Evolutionary conservation across 2,113 vertebrate species (phyloP).

Genomic region (Vanacampus margaritifer): DNA sequence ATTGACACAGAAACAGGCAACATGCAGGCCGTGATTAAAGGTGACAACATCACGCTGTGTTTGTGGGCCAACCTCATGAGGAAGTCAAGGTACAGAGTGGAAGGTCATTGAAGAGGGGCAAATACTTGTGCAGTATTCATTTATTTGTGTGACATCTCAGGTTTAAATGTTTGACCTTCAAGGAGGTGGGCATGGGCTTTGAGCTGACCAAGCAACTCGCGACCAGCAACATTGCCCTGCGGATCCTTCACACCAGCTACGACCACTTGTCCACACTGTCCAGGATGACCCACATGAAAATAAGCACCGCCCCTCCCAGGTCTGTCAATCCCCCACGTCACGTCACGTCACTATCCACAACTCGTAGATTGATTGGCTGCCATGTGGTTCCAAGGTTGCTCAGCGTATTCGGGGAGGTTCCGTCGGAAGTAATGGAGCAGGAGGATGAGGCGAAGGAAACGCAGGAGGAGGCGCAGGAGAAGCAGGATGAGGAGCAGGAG

Average conservation of each 20-base stretch:
- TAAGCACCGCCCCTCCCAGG: background rate
- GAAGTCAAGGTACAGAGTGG: conserved; percentile 76
- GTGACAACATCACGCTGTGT: conserved; percentile 78
- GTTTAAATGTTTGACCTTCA: conserved; percentile 74
- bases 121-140: too few relatives aligned
- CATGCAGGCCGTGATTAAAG: conserved; percentile 80
- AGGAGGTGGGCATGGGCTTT: conserved; percentile 70
- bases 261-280: conserved; percentile 78
- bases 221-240: conserved; percentile 71
- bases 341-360: too few relatives aligned
- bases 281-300: conserved; percentile 44
- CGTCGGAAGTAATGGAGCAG: conserved; percentile 1
- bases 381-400: conserved; percentile 21
- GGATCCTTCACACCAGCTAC: conserved; percentile 80
- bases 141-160: conserved; percentile 53
- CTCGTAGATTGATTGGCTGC: background rate
- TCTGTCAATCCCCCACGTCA: background rate
- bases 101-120: background rate
- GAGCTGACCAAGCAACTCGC: conserved; percentile 80
- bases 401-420: background rate
- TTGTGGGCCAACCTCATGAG: conserved; percentile 92
- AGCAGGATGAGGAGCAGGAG: conserved; percentile 10
- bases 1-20: conserved; percentile 84
- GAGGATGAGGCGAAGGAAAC: conserved; percentile 15
- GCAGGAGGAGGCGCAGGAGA: background rate